Conservation (phyloP, 2,888 invertebrate species). For the Candidula unifasciata region DNA sequence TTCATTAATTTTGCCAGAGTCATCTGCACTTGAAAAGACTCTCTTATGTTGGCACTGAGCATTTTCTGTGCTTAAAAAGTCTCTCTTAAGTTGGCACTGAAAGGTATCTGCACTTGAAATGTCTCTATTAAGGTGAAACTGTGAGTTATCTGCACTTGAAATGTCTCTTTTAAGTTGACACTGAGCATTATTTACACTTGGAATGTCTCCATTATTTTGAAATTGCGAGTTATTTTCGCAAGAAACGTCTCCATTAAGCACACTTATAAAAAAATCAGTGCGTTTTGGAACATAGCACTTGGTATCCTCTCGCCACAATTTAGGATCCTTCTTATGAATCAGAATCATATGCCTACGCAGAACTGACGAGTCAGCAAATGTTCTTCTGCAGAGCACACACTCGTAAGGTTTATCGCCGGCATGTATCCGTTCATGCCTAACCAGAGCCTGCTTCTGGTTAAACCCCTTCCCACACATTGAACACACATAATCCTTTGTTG, state of each 20-base stretch:
- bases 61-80: neutral
- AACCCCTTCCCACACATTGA: constrained; percentile 78
- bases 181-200: too few relatives aligned
- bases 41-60: too few relatives aligned
- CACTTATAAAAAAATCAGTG: constrained; percentile 56
- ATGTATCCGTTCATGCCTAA: constrained; percentile 79
- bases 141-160: neutral
- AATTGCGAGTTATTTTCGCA: constrained; percentile 3
- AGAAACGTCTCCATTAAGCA: constrained; percentile 27
- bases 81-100: constrained; percentile 30
- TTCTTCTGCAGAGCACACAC: constrained; percentile 76
- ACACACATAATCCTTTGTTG: constrained; percentile 76
- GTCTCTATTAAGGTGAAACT: constrained; percentile 44
- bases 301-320: constrained; percentile 66
- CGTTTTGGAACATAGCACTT: constrained; percentile 42
- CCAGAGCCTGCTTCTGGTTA: constrained; percentile 78
- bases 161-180: constrained; percentile 19
- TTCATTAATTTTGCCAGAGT: constrained; percentile 43
- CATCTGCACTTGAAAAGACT: too few relatives aligned
- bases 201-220: constrained; percentile 33
- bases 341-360: constrained; percentile 70
- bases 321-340: constrained; percentile 65
- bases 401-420: constrained; percentile 77
- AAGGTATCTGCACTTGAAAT: neutral
- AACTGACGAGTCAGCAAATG: constrained; percentile 73